Evolutionary conservation across 2,113 vertebrate species (phyloP).

Genomic region (Neodontobutis hainanensis): DNA sequence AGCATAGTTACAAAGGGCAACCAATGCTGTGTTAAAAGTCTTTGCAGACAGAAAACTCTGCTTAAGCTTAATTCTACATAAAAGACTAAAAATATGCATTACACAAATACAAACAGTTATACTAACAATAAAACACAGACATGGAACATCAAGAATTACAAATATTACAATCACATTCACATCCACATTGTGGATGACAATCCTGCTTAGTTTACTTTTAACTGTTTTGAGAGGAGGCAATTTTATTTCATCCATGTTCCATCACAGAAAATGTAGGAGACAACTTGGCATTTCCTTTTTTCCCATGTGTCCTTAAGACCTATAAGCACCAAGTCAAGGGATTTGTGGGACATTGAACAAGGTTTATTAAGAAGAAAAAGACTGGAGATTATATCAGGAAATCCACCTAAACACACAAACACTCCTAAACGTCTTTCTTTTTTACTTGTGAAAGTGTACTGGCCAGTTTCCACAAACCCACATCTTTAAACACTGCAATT

Average conservation of each 20-base stretch:
- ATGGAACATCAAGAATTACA: no score
- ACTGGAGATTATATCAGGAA: conserved; percentile 62
- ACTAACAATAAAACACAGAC: no score
- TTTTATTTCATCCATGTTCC: conserved; percentile 11
- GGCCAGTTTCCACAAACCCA: conserved; percentile 12
- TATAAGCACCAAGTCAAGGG: conserved; percentile 20
- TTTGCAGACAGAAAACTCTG: no score
- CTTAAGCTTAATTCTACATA: no score
- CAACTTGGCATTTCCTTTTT: conserved; percentile 35
- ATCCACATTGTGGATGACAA: no score
- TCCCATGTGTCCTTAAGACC: conserved; percentile 42
- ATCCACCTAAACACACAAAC: conserved; percentile 37
- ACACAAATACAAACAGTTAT: no score
- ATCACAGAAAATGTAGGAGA: conserved; percentile 14
- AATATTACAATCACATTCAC: no score
- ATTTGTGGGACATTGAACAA: conserved; percentile 47
- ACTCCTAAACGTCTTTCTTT: conserved; percentile 37
- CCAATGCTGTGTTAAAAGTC: no score
- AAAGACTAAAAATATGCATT: no score
- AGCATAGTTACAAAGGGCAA: no score
- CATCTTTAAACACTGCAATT: conserved; percentile 1
- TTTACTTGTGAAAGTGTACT: background rate
- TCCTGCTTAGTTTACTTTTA: no score
- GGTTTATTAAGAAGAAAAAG: conserved; percentile 60
- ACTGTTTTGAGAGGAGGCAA: conserved; percentile 8